Percentiles rank a stretch among this genome's conserved stretches.
These are phyloP conservation scores for Alauda arvensis DNA, from an alignment of 2,797 vertebrate genomes.

Conservation along the genomic window DNA sequence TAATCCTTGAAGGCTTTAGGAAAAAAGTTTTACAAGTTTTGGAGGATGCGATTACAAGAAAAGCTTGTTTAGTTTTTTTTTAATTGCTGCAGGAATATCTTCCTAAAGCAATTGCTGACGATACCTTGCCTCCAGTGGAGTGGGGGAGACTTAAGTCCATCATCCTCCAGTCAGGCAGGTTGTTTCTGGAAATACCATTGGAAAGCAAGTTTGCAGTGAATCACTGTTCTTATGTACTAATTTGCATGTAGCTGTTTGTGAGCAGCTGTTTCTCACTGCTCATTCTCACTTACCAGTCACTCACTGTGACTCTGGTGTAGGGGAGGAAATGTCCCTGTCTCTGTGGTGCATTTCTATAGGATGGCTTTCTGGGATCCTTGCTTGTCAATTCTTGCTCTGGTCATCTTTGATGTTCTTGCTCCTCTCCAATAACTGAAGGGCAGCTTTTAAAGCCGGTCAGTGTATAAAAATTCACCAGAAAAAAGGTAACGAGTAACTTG, in stretches of 20 bases:
- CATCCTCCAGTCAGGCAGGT: not conserved
- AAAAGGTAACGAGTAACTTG: not conserved
- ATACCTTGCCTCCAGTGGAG: not conserved
- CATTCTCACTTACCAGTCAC: not conserved
- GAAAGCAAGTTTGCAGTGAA: not conserved
- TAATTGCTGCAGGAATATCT: not conserved
- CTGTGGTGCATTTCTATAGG: not conserved
- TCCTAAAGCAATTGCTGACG: not conserved
- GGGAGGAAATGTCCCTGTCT: not conserved
- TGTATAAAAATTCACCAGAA: not conserved
- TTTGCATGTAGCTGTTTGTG: not conserved
- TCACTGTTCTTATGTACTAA: not conserved
- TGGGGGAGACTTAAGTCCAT: not conserved
- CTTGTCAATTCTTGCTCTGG: not conserved
- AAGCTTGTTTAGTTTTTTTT: not conserved
- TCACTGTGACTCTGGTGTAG: not conserved
- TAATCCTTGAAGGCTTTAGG: not conserved
- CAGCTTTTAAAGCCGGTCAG: not conserved
- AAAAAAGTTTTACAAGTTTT: not conserved
- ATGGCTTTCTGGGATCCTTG: not conserved
- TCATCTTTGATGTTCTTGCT: not conserved
- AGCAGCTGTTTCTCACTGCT: not conserved
- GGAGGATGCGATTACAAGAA: not conserved
- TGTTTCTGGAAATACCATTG: not conserved
- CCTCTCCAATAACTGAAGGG: not conserved